phyloP scores from a whole-genome alignment of 2,797 vertebrate species.

The Scomberomorus guttatus region DNA sequence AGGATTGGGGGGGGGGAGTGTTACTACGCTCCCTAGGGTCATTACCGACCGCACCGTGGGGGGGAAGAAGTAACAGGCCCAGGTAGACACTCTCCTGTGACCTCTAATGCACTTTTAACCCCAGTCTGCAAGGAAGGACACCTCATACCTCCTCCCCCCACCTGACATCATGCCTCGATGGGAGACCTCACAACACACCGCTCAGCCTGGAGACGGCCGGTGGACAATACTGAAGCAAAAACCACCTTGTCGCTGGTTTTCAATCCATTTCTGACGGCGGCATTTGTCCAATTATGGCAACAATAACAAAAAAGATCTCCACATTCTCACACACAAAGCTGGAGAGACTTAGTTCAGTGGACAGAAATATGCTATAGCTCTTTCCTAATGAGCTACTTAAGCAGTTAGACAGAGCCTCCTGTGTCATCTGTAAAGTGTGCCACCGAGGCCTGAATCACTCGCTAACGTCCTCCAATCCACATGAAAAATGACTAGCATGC shows the following conservation, averaged over 20 bases:
- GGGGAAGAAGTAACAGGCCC: constrained; percentile 53
- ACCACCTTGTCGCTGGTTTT: not conserved
- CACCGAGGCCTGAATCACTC: constrained; percentile 45
- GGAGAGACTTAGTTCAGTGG: constrained; percentile 2
- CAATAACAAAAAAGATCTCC: not conserved
- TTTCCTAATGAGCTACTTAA: constrained; percentile 69
- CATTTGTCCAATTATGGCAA: constrained; percentile 45
- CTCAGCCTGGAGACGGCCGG: constrained; percentile 8
- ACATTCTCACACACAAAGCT: constrained; percentile 16
- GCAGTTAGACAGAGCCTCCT: constrained; percentile 53
- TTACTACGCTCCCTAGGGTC: constrained; percentile 75
- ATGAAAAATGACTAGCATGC: constrained; percentile 56
- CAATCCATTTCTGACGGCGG: constrained; percentile 22
- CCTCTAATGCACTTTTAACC: constrained; percentile 81
- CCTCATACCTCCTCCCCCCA: not conserved
- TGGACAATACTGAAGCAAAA: not conserved
- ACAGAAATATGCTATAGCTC: constrained; percentile 38
- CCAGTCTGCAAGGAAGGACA: constrained; percentile 52
- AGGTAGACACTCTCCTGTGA: constrained; percentile 63
- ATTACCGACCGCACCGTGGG: constrained; percentile 65
- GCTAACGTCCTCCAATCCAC: constrained; percentile 45
- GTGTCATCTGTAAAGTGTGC: constrained; percentile 60
- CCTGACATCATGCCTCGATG: constrained; percentile 29
- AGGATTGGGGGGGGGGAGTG: constrained; percentile 8
- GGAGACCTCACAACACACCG: constrained; percentile 1